These are phyloP conservation scores for Leptinotarsa juncta DNA, from an alignment of 2,888 invertebrate genomes.

Conservation along the genomic window DNA sequence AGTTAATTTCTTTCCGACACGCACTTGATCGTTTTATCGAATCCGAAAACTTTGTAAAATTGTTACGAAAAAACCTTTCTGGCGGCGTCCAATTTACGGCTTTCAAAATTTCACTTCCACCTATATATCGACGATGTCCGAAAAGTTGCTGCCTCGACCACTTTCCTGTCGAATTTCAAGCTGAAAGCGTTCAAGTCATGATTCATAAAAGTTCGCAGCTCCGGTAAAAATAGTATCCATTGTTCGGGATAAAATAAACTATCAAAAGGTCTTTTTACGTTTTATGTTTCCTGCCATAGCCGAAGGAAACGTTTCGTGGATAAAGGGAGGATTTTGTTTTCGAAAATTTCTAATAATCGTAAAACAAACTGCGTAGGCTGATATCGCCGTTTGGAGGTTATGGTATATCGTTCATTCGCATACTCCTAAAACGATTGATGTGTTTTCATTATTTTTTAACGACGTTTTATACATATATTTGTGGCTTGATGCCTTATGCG, in stretches of 20 bases:
- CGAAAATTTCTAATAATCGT: slow-evolving; percentile 11
- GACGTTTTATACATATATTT: not conserved
- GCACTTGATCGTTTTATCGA: no score
- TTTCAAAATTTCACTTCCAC: not conserved
- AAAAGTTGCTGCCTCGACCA: not conserved
- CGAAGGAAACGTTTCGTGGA: not conserved
- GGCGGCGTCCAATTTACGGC: no score
- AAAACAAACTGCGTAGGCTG: not conserved
- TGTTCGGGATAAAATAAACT: not conserved
- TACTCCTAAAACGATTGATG: slow-evolving; percentile 11
- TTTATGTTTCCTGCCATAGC: not conserved
- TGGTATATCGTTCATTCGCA: slow-evolving; percentile 8
- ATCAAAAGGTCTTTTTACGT: not conserved
- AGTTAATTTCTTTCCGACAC: no score
- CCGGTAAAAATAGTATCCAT: not conserved
- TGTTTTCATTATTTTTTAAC: not conserved
- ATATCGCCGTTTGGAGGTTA: slow-evolving; percentile 1
- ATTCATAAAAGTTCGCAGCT: slow-evolving; percentile 9
- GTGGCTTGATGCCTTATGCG: not conserved
- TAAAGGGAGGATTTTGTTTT: slow-evolving; percentile 8
- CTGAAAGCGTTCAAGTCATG: not conserved
- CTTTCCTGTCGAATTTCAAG: not conserved
- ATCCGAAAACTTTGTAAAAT: no score
- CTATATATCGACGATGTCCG: not conserved
- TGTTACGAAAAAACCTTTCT: no score